Conservation (phyloP, 2,888 invertebrate species). For the Tipula unca region DNA sequence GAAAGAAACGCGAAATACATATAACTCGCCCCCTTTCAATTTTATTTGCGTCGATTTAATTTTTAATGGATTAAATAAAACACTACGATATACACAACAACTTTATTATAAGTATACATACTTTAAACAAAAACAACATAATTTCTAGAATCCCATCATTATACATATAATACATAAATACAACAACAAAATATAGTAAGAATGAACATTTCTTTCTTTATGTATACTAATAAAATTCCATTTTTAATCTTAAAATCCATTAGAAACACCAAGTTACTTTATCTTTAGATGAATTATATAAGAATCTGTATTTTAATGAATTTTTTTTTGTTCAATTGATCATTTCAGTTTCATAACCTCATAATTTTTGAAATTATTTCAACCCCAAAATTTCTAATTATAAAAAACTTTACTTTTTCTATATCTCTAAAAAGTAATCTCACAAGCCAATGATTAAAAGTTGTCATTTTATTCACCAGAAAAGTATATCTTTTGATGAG, state of each 20-base stretch:
- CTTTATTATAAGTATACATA: neutral
- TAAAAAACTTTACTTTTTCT: neutral
- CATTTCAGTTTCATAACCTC: neutral
- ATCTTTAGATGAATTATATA: neutral
- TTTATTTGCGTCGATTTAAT: neutral
- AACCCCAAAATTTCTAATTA: neutral
- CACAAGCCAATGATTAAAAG: neutral
- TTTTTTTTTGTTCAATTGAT: neutral
- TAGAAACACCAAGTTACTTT: neutral
- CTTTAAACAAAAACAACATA: neutral
- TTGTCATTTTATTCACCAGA: neutral
- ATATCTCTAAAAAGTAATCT: neutral
- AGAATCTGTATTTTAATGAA: neutral
- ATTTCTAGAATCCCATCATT: neutral
- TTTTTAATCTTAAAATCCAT: neutral
- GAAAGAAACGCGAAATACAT: neutral
- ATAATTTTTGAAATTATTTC: neutral
- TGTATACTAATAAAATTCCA: neutral
- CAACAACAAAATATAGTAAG: neutral
- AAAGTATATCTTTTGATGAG: neutral
- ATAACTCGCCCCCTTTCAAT: neutral
- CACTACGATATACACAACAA: neutral
- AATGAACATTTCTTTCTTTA: neutral
- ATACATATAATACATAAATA: neutral
- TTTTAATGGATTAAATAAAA: neutral